Base-by-base conservation (phyloP, 2,888 invertebrate genomes). In the Eupeodes latifasciatus region DNA sequence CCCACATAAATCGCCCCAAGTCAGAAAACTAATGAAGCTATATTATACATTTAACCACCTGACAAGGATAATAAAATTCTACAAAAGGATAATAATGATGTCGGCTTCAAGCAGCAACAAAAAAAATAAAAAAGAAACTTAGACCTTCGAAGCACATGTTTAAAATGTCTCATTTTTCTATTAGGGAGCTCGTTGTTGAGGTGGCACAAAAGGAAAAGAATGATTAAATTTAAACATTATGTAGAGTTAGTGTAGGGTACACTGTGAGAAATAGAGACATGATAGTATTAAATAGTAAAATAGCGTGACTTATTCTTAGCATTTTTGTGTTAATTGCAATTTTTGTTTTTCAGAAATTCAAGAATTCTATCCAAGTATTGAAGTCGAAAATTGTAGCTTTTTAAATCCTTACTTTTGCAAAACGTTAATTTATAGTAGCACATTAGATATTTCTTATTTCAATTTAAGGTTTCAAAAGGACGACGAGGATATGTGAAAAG, bases 71-170 rank as follows among this genome's bases (percentile, higher is more conserved):
- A 88, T 88, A 88, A 85, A 88, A 88, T 81, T 85, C 77, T 85
- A 88, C 81, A 88, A 85, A 86, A 88, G 81, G 88, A 88, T 88
- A 85, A 85, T 88, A 88, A 85, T 78, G 88, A 88, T 74, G 81
- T 85, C 74, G 81, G 75, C 71, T 78, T 77, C 19, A 11, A 67
- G 47, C 40, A 11, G 19, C 5, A 14, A 12, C 27, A 64, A 64
- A 81, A 47, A 36, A 69, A 34, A 40, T 6, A 51, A 79, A 27
- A 27, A 27, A 27, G 27, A 27, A 27, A 27, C 27, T 27, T 27
- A 27, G 27, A 53, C 69, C 51, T n/a, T 36, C 10, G 74, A 36
- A 76, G 76, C 61, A 80, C 57, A 74, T 81, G 84, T 74, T 78
- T 44, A 72, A 88, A 88, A 76, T 74, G 47, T 53, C 57, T 47